A percentile compares a stretch with the other conserved stretches of the same genome.
Evolutionary conservation across 2,797 vertebrate species (phyloP).

Genomic region (Lerista edwardsae): DNA sequence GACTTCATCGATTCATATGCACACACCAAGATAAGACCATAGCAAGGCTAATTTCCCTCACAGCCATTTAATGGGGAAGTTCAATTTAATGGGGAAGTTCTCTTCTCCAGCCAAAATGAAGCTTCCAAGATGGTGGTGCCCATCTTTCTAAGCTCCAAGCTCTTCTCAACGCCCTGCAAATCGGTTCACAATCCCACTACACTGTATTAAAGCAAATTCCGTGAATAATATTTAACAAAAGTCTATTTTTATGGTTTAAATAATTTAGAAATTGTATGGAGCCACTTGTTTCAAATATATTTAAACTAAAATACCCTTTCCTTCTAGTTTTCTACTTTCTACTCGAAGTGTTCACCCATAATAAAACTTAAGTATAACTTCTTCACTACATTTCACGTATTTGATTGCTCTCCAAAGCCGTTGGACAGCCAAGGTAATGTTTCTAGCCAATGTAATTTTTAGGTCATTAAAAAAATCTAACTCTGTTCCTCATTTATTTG

Average conservation of each 20-base stretch:
- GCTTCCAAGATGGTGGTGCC: no score
- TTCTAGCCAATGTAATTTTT: slow-evolving; percentile 90
- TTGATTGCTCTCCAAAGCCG: slow-evolving; percentile 90
- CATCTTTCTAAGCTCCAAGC: no score
- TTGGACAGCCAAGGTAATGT: no score
- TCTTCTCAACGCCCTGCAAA: no score
- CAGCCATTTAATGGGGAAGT: no score
- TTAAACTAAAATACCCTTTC: slow-evolving; percentile 79
- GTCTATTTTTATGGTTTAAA: slow-evolving; percentile 82
- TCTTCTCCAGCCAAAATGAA: no score
- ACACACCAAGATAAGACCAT: no score
- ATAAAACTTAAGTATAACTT: slow-evolving; percentile 85
- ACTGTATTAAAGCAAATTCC: slow-evolving; percentile 94
- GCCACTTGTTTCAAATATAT: slow-evolving; percentile 78
- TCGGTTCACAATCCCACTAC: no score
- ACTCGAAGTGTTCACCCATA: slow-evolving; percentile 84
- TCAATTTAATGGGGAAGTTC: no score
- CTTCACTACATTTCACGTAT: slow-evolving; percentile 97
- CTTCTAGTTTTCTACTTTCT: slow-evolving; percentile 78
- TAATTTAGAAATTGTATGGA: slow-evolving; percentile 82
- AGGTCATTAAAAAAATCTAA: slow-evolving; percentile 81
- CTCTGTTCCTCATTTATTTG: slow-evolving; percentile 88
- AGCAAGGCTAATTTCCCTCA: no score
- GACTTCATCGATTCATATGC: no score
- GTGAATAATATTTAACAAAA: slow-evolving; percentile 88